These are phyloP conservation scores for Idaea straminata DNA, from an alignment of 2,888 invertebrate genomes.

Conservation along the genomic window DNA sequence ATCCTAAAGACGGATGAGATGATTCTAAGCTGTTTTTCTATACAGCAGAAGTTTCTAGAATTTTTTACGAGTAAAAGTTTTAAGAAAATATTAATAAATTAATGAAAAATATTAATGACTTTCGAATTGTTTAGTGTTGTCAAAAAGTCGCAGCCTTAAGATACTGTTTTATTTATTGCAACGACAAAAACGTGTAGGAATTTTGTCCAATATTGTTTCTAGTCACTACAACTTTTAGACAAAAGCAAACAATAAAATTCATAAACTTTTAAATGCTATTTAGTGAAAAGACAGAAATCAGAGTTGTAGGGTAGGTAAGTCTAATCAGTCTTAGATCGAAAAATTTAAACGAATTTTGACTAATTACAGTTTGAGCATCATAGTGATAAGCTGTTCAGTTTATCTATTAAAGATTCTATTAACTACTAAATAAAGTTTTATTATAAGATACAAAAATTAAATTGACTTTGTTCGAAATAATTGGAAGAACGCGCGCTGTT, in stretches of 20 bases:
- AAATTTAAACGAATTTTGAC: constrained; percentile 43
- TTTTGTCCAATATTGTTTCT: not conserved
- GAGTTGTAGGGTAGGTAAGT: constrained; percentile 51
- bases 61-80: constrained; percentile 1
- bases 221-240: not conserved
- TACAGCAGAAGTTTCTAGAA: not conserved
- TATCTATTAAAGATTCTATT: constrained; percentile 13
- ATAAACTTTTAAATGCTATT: not conserved
- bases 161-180: not conserved
- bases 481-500: constrained; percentile 8
- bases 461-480: constrained; percentile 1
- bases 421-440: constrained; percentile 14
- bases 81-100: constrained; percentile 5
- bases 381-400: constrained; percentile 43
- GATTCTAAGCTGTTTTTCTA: constrained; percentile 36
- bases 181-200: not conserved
- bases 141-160: not conserved
- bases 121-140: not conserved
- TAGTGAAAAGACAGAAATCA: constrained; percentile 14
- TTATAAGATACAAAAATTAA: not conserved
- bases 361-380: constrained; percentile 49
- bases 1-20: constrained; percentile 57
- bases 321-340: constrained; percentile 77
- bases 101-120: not conserved
- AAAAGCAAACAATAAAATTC: not conserved